phyloP scores from a whole-genome alignment of 2,113 vertebrate genomes.

The Pleuronectes platessa region DNA sequence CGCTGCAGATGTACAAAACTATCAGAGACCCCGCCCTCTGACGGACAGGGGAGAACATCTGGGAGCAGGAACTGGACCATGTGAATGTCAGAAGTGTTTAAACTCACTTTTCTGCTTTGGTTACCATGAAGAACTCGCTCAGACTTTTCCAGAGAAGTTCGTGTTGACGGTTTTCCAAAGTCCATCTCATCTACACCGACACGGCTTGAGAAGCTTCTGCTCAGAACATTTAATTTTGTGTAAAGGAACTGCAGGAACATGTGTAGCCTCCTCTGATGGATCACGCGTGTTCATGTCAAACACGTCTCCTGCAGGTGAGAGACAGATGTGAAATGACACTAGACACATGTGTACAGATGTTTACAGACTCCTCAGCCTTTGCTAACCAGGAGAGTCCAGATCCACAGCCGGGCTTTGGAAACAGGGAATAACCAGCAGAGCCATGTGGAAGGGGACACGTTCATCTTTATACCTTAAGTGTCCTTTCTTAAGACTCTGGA shows the following conservation, averaged over 20 bases:
- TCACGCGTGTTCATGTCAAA: neutral
- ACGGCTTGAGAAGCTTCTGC: neutral
- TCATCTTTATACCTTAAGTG: conserved; percentile 2
- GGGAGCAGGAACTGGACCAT: too few species aligned
- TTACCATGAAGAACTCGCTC: neutral
- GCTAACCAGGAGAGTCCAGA: conserved; percentile 33
- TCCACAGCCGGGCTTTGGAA: conserved; percentile 16
- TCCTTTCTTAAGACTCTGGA: conserved; percentile 22
- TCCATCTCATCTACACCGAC: neutral
- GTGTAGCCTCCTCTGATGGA: neutral
- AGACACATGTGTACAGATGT: conserved; percentile 65
- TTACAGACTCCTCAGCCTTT: conserved; percentile 56
- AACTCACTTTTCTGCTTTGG: too few species aligned
- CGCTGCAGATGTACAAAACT: conserved; percentile 81
- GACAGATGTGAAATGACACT: neutral
- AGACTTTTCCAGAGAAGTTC: neutral
- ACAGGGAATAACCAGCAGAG: conserved; percentile 26
- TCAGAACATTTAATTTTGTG: neutral
- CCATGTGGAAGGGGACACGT: conserved; percentile 1
- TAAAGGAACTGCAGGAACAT: conserved; percentile 1
- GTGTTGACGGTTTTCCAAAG: neutral
- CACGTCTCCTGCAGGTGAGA: neutral
- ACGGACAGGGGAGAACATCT: neutral
- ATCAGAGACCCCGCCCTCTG: conserved; percentile 51
- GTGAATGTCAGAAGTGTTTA: too few species aligned